These are phyloP conservation scores for Ecliptopera silaceata DNA, from an alignment of 2,888 invertebrate species.

Conservation along the genomic window DNA sequence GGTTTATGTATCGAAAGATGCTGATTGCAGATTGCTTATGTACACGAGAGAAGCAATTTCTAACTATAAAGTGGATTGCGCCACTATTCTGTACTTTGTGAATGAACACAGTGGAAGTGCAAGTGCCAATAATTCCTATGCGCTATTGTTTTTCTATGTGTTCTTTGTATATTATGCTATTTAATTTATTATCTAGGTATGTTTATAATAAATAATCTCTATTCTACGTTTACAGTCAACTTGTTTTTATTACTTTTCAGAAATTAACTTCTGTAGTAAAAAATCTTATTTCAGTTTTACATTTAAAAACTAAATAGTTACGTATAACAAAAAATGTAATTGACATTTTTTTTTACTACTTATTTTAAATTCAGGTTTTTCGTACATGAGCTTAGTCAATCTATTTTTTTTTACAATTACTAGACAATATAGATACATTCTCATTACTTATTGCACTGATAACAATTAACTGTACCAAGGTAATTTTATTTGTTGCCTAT, in stretches of 20 bases:
- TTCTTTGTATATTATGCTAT: conserved; percentile 23
- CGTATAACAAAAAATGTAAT: no score
- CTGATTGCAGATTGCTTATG: conserved; percentile 68
- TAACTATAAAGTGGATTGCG: conserved; percentile 69
- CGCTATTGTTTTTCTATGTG: conserved; percentile 18
- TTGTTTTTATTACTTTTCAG: neutral
- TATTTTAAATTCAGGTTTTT: no score
- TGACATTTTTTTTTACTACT: no score
- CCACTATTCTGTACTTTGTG: conserved; percentile 63
- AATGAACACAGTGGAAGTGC: conserved; percentile 58
- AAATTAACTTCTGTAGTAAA: neutral
- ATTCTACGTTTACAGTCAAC: conserved; percentile 1
- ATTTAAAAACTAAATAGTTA: no score
- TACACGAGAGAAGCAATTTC: conserved; percentile 67
- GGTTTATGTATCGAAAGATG: conserved; percentile 65
- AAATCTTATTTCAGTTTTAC: no score
- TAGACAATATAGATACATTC: neutral
- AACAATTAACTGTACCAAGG: conserved; percentile 2
- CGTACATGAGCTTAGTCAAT: no score
- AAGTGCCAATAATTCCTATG: conserved; percentile 12
- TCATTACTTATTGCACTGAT: conserved; percentile 7
- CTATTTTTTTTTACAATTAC: conserved; percentile 10
- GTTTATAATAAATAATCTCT: neutral
- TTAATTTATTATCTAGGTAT: conserved; percentile 4
- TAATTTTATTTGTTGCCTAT: conserved; percentile 2